Evolutionary conservation across 2,797 vertebrate species (phyloP), one percentile per base, ranked within the genome.

Genomic region (Tragelaphus oryx): DNA sequence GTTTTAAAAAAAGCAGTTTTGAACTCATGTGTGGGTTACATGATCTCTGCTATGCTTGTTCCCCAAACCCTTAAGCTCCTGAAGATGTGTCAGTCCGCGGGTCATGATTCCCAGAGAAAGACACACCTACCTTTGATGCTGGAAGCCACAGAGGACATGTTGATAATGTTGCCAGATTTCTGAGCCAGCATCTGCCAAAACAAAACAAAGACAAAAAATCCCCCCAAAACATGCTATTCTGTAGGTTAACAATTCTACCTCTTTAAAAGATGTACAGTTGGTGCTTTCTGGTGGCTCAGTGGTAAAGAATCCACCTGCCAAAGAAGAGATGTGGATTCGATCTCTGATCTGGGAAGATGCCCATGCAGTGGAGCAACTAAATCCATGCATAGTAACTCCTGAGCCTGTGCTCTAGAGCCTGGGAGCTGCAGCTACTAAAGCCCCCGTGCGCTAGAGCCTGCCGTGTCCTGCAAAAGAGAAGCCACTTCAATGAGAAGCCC

Each of bases 91-190:
- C 17, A 18, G 6, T n/a, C 16, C 2, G 2, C 30, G 5, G 4
- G 26, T 28, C 3, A 0, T 0, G 5, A 13, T 30, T 46, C 22
- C 62, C 26, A 48, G 30, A 78, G 41, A 12, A 55, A 75, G 17
- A 11, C 16, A 87, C 3, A 94, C 95, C 96, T 97, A 99, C 99
- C 99, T 99, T 99, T 99, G 95, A 99, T 99, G 97, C 99, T 99
- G 71, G 99, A 99, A 92, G 99, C 99, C 97, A 99, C 99, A 74
- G 99, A 99, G 76, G 99, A 98, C 99, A 99, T 99, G 97, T 99
- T 99, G 96, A 99, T 99, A 95, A 99, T 99, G 96, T 99, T 99
- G 95, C 99, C 99, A 52, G 99, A 99, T 96, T 99, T 99, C 96
- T 98, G 98, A 96, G 98, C 98, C 97, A 99, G 98, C 99, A 99